Conservation (phyloP, 2,797 vertebrate genomes). For the Coracias cyanogaster region DNA sequence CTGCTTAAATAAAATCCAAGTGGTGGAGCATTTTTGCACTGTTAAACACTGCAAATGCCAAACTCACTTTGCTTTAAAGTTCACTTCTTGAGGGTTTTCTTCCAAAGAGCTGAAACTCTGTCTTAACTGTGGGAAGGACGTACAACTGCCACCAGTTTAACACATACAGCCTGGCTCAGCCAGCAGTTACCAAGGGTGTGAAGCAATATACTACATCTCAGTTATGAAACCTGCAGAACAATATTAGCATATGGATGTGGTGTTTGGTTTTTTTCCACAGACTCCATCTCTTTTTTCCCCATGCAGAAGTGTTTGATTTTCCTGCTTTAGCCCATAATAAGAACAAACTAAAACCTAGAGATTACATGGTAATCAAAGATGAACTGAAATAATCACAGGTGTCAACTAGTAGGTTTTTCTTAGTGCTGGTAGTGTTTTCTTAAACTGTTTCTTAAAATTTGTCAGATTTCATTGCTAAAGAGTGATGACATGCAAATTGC, state of each 20-base stretch:
- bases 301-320: background rate
- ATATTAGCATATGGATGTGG: rapidly evolving
- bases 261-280: background rate
- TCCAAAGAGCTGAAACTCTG: background rate
- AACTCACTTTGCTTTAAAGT: background rate
- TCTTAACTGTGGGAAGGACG: background rate
- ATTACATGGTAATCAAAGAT: background rate
- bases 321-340: background rate
- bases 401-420: background rate
- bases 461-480: background rate
- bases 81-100: background rate
- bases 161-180: background rate
- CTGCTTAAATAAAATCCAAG: background rate
- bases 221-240: background rate
- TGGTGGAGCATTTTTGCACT: background rate
- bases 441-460: background rate
- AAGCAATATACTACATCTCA: background rate
- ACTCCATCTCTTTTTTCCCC: background rate
- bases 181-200: background rate
- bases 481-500: background rate
- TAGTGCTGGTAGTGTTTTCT: background rate
- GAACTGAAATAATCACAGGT: background rate
- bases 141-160: rapidly evolving
- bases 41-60: background rate
- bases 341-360: background rate